Base-by-base conservation (phyloP, 2,797 vertebrate genomes). In the Danio aesculapii region DNA sequence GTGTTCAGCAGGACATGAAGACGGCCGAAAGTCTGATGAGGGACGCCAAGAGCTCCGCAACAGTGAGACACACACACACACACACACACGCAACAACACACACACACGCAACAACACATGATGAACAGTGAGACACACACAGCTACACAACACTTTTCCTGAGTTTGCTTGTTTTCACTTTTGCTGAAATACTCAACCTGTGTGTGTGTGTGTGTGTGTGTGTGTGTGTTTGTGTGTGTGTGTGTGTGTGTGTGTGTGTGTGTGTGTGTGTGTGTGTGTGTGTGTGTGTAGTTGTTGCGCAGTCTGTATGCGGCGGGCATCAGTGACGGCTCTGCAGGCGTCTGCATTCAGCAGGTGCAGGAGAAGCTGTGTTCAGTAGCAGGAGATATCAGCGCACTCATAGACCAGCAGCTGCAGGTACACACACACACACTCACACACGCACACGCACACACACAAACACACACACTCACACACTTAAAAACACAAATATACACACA, bases 341-440 rank as follows among this genome's bases (percentile, higher is more conserved):
- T 91, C 0, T 95, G 92, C 47, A 93, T 96, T 0, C 94, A 90
- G 43, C 96, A 97, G 46, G 96, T 99, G 84, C 96, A 97, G 88
- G 95, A 97, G 50, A 97, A 95, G 0, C 92, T 99, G 88, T 93
- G 97, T 88, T 96, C 95, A 0, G 97, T 98, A 96, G 97, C 97
- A 0, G 97, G 95, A 69, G 97, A 98, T 88, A 93, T 99, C n/a
- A 92, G 96, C 1, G 84, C 88, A 10, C 97, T 98, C 49, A 95
- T 99, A 77, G 96, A 99, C 11, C 95, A 98, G 6, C 97, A 99
- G 17, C 93, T 99, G 72, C 96, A 98, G 97, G 98, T 99, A 87
- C 77, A 12, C 39, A 19, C 53, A 30, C 16, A 39, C 11, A 6
- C 61, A 13, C 13, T 39, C 10, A 10, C 43, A n/a, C 44, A 46